Evolutionary conservation across 2,113 vertebrate species (phyloP).

Genomic region (Tauraco erythrolophus): DNA sequence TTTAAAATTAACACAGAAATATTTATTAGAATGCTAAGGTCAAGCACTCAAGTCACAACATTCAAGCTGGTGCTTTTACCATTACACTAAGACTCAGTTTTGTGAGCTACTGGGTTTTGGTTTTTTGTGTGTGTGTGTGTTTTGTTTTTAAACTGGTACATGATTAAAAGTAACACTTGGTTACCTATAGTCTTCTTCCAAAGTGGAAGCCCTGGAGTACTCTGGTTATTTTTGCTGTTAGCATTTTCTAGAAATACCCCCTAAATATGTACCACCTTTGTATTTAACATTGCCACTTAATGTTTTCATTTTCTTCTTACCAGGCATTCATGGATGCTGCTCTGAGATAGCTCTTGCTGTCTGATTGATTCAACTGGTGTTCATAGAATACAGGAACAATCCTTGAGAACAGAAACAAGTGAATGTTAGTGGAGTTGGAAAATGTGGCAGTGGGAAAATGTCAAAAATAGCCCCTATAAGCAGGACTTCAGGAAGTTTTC

Average conservation of each 20-base stretch:
- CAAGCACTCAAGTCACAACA: background rate
- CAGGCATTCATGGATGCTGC: slow-evolving; percentile 84
- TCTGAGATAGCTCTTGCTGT: slow-evolving; percentile 88
- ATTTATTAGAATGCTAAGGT: background rate
- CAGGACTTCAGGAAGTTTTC: background rate
- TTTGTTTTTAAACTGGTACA: background rate
- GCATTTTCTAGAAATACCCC: background rate
- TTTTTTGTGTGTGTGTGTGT: background rate
- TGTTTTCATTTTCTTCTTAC: slow-evolving; percentile 78
- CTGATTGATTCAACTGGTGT: slow-evolving; percentile 91
- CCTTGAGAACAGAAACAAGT: slow-evolving; percentile 75
- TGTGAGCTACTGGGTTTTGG: background rate
- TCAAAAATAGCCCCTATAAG: background rate
- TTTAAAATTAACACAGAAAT: background rate
- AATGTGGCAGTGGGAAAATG: background rate
- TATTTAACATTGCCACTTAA: background rate
- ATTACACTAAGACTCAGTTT: background rate
- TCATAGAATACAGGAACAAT: slow-evolving; percentile 96
- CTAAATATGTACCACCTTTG: background rate
- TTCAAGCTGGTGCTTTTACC: background rate
- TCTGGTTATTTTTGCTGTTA: background rate
- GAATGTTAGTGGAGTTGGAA: background rate
- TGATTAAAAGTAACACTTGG: background rate
- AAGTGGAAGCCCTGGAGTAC: background rate
- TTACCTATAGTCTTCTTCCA: background rate